Conservation (phyloP, 1,140 invertebrate genomes). For the Drosophila guanche region DNA sequence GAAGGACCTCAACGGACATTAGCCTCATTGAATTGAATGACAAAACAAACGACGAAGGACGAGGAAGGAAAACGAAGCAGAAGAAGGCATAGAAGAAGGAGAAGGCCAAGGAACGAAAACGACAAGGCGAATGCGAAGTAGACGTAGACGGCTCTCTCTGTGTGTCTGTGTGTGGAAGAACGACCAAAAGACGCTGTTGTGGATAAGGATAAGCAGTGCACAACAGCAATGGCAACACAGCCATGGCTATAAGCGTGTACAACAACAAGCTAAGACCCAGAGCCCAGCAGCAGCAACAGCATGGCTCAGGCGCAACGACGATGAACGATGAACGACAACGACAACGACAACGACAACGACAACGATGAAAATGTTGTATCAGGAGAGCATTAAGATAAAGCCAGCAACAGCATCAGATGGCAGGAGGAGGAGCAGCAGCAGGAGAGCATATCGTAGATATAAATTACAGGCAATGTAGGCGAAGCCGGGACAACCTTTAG, state of each 20-base stretch:
- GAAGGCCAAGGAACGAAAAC: neutral
- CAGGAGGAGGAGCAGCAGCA: conserved; percentile 57
- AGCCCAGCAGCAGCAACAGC: neutral
- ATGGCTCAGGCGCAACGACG: conserved; percentile 24
- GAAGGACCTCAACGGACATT: conserved; percentile 76
- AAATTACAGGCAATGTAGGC: no score
- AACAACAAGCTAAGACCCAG: conserved; percentile 24
- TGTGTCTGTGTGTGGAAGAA: neutral
- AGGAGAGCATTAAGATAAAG: conserved; percentile 78
- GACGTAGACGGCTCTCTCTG: conserved; percentile 22
- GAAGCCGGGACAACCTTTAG: no score
- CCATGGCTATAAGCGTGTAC: conserved; percentile 38
- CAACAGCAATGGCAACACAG: conserved; percentile 35
- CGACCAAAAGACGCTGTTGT: conserved; percentile 62
- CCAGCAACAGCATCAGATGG: conserved; percentile 67
- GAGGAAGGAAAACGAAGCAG: conserved; percentile 5
- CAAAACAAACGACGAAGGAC: conserved; percentile 76
- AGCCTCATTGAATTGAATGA: conserved; percentile 83
- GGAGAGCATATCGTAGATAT: no score
- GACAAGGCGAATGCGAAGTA: conserved; percentile 39
- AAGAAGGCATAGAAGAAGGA: conserved; percentile 7
- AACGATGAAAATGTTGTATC: conserved; percentile 75
- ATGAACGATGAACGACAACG: conserved; percentile 36
- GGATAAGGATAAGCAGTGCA: conserved; percentile 78
- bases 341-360: conserved; percentile 13